Conservation (phyloP, 2,797 vertebrate genomes). For the Propithecus deckenii region DNA sequence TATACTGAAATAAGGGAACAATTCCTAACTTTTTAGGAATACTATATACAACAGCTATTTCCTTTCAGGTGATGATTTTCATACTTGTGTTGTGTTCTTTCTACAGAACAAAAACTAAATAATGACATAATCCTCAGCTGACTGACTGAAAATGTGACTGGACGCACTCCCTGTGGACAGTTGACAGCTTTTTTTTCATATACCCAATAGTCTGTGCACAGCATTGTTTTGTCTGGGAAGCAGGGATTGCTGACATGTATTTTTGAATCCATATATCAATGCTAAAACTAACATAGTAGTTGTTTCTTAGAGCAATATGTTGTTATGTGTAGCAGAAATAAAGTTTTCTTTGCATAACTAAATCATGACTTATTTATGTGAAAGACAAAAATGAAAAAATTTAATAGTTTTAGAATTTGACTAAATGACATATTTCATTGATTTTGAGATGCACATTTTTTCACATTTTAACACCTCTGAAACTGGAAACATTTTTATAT, state of each 20-base stretch:
- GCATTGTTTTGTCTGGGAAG: slow-evolving; percentile 66
- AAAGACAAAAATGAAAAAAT: slow-evolving; percentile 66
- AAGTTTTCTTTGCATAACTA: slow-evolving; percentile 72
- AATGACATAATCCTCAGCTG: slow-evolving; percentile 91
- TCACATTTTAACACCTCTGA: neutral
- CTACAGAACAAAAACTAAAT: slow-evolving; percentile 90
- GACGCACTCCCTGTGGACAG: slow-evolving; percentile 89
- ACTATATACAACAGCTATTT: slow-evolving; percentile 69
- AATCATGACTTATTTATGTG: slow-evolving; percentile 78
- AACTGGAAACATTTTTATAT: neutral
- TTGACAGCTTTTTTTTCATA: slow-evolving; percentile 85
- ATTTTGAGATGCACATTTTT: slow-evolving; percentile 55
- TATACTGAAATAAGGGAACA: slow-evolving; percentile 41
- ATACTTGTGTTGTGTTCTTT: slow-evolving; percentile 90
- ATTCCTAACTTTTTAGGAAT: slow-evolving; percentile 57
- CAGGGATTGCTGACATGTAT: slow-evolving; percentile 72
- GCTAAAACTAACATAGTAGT: slow-evolving; percentile 66
- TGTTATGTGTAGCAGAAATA: slow-evolving; percentile 78
- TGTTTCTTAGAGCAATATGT: slow-evolving; percentile 78
- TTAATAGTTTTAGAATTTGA: slow-evolving; percentile 68
- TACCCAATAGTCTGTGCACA: slow-evolving; percentile 76
- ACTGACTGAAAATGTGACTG: slow-evolving; percentile 91
- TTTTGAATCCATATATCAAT: slow-evolving; percentile 70
- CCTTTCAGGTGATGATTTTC: slow-evolving; percentile 86
- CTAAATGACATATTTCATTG: slow-evolving; percentile 59